Evolutionary conservation across 2,797 vertebrate genomes (phyloP).

Genomic region (Sebastes matsubarae): DNA sequence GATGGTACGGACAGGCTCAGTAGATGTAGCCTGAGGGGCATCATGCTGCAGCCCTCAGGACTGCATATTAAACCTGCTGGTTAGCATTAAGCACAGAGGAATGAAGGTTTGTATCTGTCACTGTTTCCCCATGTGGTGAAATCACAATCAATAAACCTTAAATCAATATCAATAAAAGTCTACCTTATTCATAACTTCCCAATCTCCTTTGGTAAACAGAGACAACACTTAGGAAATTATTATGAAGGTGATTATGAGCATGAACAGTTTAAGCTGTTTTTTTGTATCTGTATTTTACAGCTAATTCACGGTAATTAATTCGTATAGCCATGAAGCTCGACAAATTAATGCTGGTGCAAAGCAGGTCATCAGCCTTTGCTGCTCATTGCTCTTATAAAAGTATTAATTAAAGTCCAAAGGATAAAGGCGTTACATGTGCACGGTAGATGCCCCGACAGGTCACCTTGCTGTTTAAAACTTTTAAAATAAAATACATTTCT

Average conservation of each 20-base stretch:
- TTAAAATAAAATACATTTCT: constrained; percentile 45
- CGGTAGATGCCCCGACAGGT: constrained; percentile 32
- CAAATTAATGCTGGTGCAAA: constrained; percentile 64
- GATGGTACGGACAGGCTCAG: constrained; percentile 20
- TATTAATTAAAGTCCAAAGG: constrained; percentile 72
- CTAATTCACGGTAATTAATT: constrained; percentile 68
- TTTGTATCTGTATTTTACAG: constrained; percentile 60
- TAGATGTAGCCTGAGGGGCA: constrained; percentile 45
- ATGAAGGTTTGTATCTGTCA: neutral
- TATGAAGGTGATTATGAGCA: constrained; percentile 40
- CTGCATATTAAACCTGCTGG: constrained; percentile 29
- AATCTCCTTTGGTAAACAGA: constrained; percentile 9
- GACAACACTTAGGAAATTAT: constrained; percentile 36
- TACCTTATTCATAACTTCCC: neutral
- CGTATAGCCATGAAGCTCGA: constrained; percentile 60
- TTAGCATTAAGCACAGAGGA: constrained; percentile 5
- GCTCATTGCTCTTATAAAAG: constrained; percentile 53
- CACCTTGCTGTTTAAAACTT: constrained; percentile 55
- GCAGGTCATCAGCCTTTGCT: constrained; percentile 55
- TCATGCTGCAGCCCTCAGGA: constrained; percentile 28
- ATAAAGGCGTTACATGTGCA: constrained; percentile 39
- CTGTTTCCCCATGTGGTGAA: neutral
- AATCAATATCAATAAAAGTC: neutral
- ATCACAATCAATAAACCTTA: neutral
- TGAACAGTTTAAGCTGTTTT: constrained; percentile 54